These are phyloP conservation scores for Leucophenga montana DNA, from an alignment of 2,888 invertebrate genomes.

Conservation along the genomic window DNA sequence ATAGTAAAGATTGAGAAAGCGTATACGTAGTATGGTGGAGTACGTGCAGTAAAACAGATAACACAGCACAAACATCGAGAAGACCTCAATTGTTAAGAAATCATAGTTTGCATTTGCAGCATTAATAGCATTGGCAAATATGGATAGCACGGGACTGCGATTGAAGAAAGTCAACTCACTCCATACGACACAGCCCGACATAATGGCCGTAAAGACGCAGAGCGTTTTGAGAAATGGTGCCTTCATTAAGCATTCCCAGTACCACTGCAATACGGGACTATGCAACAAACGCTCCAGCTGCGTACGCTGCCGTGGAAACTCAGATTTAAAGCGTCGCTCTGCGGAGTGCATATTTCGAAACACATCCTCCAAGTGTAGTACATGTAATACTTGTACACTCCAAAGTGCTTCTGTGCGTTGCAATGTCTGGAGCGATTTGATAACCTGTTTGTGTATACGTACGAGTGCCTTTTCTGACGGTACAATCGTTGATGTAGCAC, in stretches of 20 bases:
- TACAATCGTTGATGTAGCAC: conserved; percentile 77
- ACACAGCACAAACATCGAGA: conserved; percentile 92
- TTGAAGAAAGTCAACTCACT: conserved; percentile 99
- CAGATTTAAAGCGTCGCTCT: conserved; percentile 78
- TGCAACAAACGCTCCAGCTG: conserved; percentile 77
- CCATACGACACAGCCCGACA: conserved; percentile 97
- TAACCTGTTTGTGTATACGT: conserved; percentile 92
- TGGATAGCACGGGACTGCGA: conserved; percentile 90
- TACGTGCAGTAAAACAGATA: conserved; percentile 98
- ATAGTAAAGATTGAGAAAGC: conserved; percentile 96
- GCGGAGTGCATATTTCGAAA: conserved; percentile 80
- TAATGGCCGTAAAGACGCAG: conserved; percentile 81
- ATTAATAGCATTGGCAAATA: conserved; percentile 95
- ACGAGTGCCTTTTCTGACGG: conserved; percentile 90
- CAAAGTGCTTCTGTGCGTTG: conserved; percentile 96
- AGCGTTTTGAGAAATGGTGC: conserved; percentile 84
- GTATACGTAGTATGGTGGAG: conserved; percentile 96
- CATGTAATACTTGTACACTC: conserved; percentile 86
- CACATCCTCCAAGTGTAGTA: conserved; percentile 90
- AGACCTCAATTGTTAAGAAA: conserved; percentile 94
- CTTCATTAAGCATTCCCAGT: conserved; percentile 91
- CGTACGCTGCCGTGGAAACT: conserved; percentile 80
- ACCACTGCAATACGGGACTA: conserved; percentile 89
- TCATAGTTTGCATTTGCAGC: conserved; percentile 87
- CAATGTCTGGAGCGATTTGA: conserved; percentile 91